These are phyloP conservation scores for Sturnus vulgaris DNA, from an alignment of 2,113 vertebrate genomes.

Conservation along the genomic window DNA sequence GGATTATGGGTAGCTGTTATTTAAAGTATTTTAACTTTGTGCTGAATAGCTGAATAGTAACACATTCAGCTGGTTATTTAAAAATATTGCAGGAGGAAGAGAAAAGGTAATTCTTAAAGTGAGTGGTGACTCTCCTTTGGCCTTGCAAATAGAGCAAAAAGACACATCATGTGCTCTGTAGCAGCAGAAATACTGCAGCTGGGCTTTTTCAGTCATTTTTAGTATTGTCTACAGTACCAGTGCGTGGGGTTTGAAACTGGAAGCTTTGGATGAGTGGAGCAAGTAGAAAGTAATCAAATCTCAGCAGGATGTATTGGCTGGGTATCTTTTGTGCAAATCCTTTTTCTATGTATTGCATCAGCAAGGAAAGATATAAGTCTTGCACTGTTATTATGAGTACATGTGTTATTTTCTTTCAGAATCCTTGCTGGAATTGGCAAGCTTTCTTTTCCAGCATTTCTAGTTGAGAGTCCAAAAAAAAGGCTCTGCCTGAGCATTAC, in stretches of 20 bases:
- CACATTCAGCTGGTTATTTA: neutral
- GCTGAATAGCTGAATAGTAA: neutral
- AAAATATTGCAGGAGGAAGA: neutral
- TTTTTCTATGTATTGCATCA: neutral
- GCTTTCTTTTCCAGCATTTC: neutral
- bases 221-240: neutral
- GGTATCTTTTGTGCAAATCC: neutral
- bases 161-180: neutral
- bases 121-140: neutral
- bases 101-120: neutral
- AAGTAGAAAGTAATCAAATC: neutral
- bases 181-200: neutral
- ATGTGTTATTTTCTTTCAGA: neutral
- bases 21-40: neutral
- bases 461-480: slow-evolving; percentile 28
- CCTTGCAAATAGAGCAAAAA: neutral
- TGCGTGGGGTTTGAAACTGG: neutral
- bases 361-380: neutral
- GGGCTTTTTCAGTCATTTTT: neutral
- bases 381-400: neutral
- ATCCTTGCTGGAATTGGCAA: neutral
- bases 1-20: neutral
- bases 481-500: slow-evolving; percentile 29
- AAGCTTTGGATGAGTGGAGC: neutral
- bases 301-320: neutral